A percentile compares a stretch with the other conserved stretches of the same genome.
Evolutionary conservation across 2,888 invertebrate genomes (phyloP).

Genomic region (Geotrupes spiniger): DNA sequence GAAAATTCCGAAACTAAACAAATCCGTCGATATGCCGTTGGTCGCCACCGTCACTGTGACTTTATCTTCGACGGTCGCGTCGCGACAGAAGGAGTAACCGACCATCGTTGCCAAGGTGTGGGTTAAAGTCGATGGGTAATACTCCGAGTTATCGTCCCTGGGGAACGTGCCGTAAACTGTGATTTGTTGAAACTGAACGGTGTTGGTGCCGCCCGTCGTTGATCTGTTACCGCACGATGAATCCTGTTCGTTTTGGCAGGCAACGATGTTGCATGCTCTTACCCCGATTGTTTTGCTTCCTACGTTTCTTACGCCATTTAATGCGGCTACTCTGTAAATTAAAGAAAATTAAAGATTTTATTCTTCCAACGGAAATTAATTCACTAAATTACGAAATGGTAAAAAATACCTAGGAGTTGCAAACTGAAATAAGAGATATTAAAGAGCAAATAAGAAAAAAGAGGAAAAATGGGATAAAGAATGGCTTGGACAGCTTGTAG

Average conservation of each 20-base stretch:
- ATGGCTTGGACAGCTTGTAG: too few species aligned
- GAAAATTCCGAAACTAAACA: conserved; percentile 23
- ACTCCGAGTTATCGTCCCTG: neutral
- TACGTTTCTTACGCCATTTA: conserved; percentile 26
- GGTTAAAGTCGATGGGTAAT: conserved; percentile 17
- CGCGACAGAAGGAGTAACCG: conserved; percentile 18
- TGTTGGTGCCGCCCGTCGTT: neutral
- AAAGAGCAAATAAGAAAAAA: neutral
- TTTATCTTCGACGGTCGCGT: neutral
- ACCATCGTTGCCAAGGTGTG: conserved; percentile 14
- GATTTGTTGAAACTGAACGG: conserved; percentile 7
- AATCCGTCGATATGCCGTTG: conserved; percentile 6
- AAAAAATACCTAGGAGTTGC: too few species aligned
- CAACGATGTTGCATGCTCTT: conserved; percentile 31
- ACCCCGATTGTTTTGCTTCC: conserved; percentile 24
- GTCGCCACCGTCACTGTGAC: conserved; percentile 16
- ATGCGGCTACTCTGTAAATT: conserved; percentile 30
- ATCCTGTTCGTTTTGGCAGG: conserved; percentile 25
- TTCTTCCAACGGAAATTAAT: neutral
- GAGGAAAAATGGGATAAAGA: too few species aligned
- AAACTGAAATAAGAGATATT: too few species aligned
- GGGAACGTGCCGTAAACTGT: neutral
- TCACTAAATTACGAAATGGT: too few species aligned
- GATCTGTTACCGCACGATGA: conserved; percentile 24
- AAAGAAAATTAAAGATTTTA: conserved; percentile 15